Evolutionary conservation across 2,113 vertebrate genomes (phyloP).

Genomic region (Genyomyrus donnyi): DNA sequence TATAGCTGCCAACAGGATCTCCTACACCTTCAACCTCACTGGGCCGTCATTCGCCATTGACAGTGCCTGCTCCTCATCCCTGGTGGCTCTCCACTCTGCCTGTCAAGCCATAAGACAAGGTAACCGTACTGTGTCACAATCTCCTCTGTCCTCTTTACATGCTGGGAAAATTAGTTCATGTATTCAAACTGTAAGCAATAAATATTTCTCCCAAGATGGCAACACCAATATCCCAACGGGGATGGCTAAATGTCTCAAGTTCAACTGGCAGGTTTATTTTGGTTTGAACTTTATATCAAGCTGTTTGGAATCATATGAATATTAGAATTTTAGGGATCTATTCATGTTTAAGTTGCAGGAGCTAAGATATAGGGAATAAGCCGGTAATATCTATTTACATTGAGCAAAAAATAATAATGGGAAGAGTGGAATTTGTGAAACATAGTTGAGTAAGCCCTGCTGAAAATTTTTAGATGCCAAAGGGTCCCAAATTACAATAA

Average conservation of each 20-base stretch:
- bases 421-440: not conserved
- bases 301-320: not conserved
- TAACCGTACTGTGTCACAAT: constrained; percentile 32
- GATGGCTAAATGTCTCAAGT: not conserved
- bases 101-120: constrained; percentile 73
- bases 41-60: constrained; percentile 72
- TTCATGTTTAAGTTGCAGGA: not conserved
- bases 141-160: not conserved
- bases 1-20: constrained; percentile 73
- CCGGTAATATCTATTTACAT: not conserved
- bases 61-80: constrained; percentile 75
- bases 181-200: not conserved
- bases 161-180: not conserved
- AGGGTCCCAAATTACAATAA: not conserved
- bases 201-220: not conserved
- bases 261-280: not conserved
- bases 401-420: not conserved
- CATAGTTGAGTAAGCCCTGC: not conserved
- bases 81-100: constrained; percentile 72
- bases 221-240: not conserved
- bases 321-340: not conserved
- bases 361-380: not conserved
- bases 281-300: not conserved
- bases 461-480: not conserved
- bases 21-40: constrained; percentile 73